phyloP scores from a whole-genome alignment of 2,888 invertebrate genomes.

The Anagyrus pseudococci region DNA sequence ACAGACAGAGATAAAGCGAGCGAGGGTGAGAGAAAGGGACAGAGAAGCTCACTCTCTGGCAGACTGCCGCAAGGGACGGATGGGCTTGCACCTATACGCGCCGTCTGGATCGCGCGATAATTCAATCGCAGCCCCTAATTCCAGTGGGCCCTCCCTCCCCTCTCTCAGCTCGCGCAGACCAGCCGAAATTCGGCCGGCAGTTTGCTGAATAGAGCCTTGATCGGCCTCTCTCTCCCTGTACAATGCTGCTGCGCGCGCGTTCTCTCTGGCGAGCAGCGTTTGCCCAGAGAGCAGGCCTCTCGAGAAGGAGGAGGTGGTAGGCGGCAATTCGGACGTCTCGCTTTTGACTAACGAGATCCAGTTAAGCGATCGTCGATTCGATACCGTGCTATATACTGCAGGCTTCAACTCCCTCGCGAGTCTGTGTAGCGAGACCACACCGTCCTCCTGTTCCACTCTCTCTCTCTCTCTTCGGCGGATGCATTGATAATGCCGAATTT shows the following conservation, averaged over 20 bases:
- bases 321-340: constrained; percentile 15
- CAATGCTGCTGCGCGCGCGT: neutral
- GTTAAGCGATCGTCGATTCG: constrained; percentile 45
- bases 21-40: neutral
- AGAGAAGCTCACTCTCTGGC: too few species aligned
- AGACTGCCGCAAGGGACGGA: too few species aligned
- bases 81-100: neutral
- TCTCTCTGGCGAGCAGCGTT: too few species aligned
- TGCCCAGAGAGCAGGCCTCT: neutral
- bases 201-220: constrained; percentile 56
- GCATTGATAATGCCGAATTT: constrained; percentile 36
- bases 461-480: too few species aligned
- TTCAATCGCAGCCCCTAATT: neutral
- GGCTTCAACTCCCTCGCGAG: neutral
- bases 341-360: constrained; percentile 52
- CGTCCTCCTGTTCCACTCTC: too few species aligned
- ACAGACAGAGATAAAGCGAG: neutral
- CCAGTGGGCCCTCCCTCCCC: constrained; percentile 16
- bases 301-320: neutral
- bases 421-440: too few species aligned
- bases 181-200: constrained; percentile 56
- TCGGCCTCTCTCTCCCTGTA: neutral
- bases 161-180: too few species aligned
- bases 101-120: neutral
- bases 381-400: too few species aligned